A percentile compares a stretch with the other conserved stretches of the same genome.
phyloP scores from a whole-genome alignment of 2,888 invertebrate species.

The Deilephila porcellus region DNA sequence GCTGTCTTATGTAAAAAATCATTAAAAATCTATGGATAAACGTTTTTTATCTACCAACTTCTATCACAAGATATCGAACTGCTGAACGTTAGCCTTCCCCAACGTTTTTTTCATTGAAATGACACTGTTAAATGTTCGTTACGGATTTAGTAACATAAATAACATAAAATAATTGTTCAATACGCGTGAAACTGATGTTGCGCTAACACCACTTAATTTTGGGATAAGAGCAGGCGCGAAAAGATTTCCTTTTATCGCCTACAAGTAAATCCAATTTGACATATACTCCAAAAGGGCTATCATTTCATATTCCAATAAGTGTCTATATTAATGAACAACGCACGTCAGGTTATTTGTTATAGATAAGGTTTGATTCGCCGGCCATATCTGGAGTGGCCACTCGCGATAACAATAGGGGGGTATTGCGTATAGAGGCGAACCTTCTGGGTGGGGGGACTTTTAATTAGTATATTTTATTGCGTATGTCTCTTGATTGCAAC shows the following conservation, averaged over 20 bases:
- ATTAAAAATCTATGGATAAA: no score
- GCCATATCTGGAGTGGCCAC: constrained; percentile 17
- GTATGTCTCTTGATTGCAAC: background rate
- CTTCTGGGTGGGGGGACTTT: background rate
- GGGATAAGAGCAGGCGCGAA: background rate
- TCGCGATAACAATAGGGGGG: background rate
- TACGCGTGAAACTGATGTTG: no score
- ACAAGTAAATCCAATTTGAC: constrained; percentile 3
- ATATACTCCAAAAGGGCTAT: background rate
- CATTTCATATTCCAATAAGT: constrained; percentile 17
- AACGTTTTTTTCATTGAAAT: no score
- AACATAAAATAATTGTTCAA: no score
- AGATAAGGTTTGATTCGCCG: constrained; percentile 14
- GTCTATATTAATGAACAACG: constrained; percentile 22
- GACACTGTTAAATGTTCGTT: no score
- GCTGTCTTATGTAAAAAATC: no score
- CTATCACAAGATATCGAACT: no score
- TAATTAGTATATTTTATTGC: constrained; percentile 1
- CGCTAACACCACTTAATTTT: no score
- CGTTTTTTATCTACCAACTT: no score
- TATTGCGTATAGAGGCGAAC: background rate
- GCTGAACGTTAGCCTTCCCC: no score
- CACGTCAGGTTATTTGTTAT: constrained; percentile 6
- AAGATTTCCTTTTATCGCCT: background rate
- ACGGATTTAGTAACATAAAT: no score